Percentiles rank a stretch among this genome's conserved stretches.
phyloP scores from a whole-genome alignment of 2,888 invertebrate genomes.

The Hyposoter dolosus region DNA sequence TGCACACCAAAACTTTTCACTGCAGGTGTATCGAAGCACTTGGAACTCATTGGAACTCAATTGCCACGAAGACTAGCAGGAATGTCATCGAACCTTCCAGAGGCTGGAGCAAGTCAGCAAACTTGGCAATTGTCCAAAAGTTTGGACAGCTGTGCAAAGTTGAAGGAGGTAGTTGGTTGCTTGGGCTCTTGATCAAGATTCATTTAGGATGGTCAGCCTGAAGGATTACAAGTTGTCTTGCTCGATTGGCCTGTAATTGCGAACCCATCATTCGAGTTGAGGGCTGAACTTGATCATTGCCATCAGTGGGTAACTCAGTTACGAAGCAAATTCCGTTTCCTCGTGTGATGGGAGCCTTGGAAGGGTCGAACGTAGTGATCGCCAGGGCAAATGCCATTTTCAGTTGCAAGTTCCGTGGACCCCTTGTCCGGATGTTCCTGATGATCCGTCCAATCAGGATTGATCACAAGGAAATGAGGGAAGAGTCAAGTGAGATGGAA shows the following conservation, averaged over 20 bases:
- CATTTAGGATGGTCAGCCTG: not conserved
- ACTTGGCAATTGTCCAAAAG: not conserved
- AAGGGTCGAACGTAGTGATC: conserved; percentile 2
- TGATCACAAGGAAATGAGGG: conserved; percentile 42
- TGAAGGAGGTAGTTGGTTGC: not conserved
- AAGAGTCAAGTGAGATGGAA: conserved; percentile 32
- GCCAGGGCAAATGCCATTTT: not conserved
- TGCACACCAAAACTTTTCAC: not conserved
- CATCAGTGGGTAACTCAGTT: conserved; percentile 8
- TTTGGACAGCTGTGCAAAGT: not conserved
- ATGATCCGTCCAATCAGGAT: conserved; percentile 9
- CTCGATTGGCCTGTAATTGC: not conserved
- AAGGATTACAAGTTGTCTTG: conserved; percentile 5
- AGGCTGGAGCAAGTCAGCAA: not conserved
- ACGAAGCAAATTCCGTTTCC: conserved; percentile 12
- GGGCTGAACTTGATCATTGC: conserved; percentile 11
- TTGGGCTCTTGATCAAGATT: not conserved
- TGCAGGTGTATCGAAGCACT: not conserved
- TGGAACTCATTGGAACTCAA: not conserved
- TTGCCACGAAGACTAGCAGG: not conserved
- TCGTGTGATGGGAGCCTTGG: not conserved
- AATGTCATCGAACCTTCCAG: not conserved
- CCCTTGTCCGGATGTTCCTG: conserved; percentile 1
- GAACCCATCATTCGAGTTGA: not conserved
- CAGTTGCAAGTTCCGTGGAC: not conserved